Evolutionary conservation across 64 coral and sea anemone genomes (phyloP), one percentile per base, ranked within the genome.

Genomic region (Pocillopora verrucosa): DNA sequence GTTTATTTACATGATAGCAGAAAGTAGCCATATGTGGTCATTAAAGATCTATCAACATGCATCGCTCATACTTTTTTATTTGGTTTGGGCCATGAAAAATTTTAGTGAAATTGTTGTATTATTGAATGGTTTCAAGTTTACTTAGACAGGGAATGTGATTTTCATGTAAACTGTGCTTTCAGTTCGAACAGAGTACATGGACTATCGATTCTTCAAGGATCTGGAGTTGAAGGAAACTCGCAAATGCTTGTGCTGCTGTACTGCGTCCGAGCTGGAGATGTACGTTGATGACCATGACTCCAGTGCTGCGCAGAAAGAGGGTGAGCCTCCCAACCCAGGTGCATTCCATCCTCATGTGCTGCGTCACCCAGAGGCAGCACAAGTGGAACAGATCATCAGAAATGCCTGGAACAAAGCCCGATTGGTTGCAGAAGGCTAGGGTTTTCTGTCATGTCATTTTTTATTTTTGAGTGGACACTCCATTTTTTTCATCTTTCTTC

Each of bases 131-230:
- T 37, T 87, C n/a, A 25, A 14, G 36, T 26, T 34, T 34, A 34
- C 36, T 7, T 51, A 51, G 41, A 51, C 41, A 51, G 41, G 41
- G 1, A 7, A 51, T 51, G 3, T 51, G 41, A 51, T 51, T 57
- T 51, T 65, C 36, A 10, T 41, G 11, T 63, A 62, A 61, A 20
- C 70, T 60, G 61, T 62, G 74, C 20, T 73, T 80, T 13, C 59
- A 99, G 97, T 99, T 57, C 95, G 81, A 64, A 95, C 94, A 59
- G 97, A 99, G 76, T 99, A 99, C 89, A 95, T 95, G 87, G 97
- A 99, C 34, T 99, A 95, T 76, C 86, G 97, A 34, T 99, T 99
- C 91, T 81, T 99, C 83, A 99, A 99, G 86, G 97, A 99, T 77
- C 79, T 99, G 30, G 97, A 99, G 62, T 65, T 99, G 63, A 99